Base-by-base conservation (phyloP, 35 echinoderm and acorn worm species). In the Heliocidaris tuberculata region DNA sequence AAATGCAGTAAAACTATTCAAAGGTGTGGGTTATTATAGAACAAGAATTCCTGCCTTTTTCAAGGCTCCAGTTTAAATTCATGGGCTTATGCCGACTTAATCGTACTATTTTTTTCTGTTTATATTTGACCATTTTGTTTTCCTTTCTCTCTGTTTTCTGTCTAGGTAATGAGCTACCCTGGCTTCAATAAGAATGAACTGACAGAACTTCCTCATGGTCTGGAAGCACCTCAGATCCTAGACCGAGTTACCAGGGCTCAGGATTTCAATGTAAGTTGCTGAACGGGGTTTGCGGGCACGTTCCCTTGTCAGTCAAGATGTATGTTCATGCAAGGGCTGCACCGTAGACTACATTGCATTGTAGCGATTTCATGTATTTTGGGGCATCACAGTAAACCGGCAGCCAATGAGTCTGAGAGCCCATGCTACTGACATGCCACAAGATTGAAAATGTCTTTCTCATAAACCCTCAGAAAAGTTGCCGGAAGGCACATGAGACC, bases 201-300 rank as follows among this genome's bases (percentile, higher is more conserved):
- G 30, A 99, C 94, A 49, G 98, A 97, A 48, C 92, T 99, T 48
- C 98, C 98, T 30, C 98, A 99, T 93, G 94, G 96, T 3, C 49
- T 99, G 49, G 98, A 99, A 88, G 96, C 98, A 52, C 98, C 98
- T 31, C 96, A 99, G 93, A 96, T 99, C 9, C 92, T 99, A 49
- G 95, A 99, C 70, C 96, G 97, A 93, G 94, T 99, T 30, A 99
- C 98, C 65, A n/a, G 94, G 78, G 98, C 98, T 50, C 97, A 97
- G 88, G 96, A 95, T 65, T 99, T 96, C 32, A 99, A 97, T 97
- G 98, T 99, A 96, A 99, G 96, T 97, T 61, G 5, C 24, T 5
- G 35, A 42, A 42, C 35, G 3, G 30, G 89, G 42, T 8, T 92
- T 92, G 21, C 9, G 27, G 19, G 21, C 21, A 21, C 16, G 29